Percentiles rank a stretch among this genome's conserved stretches.
Evolutionary conservation across 2,113 vertebrate genomes (phyloP).

Genomic region (Mixornis gularis): DNA sequence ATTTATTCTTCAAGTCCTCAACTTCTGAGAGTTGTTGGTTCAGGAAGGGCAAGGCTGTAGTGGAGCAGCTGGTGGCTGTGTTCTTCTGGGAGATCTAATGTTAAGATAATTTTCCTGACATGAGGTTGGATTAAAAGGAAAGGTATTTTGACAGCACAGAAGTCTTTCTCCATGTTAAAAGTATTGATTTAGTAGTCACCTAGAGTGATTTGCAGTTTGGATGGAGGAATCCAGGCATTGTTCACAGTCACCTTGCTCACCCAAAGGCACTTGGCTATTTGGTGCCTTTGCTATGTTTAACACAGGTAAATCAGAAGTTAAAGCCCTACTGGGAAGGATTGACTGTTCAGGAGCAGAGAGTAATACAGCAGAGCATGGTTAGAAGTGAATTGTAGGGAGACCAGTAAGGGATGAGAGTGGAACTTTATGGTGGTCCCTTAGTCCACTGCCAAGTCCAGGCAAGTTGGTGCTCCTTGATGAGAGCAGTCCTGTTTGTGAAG

Average conservation of each 20-base stretch:
- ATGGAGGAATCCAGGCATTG: background rate
- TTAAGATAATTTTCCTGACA: background rate
- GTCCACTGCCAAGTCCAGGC: background rate
- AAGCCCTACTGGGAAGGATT: background rate
- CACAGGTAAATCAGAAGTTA: background rate
- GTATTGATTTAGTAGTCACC: background rate
- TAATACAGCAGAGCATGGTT: background rate
- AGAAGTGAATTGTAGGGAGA: background rate
- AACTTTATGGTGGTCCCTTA: background rate
- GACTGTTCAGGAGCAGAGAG: background rate
- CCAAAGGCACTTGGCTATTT: background rate
- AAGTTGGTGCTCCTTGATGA: background rate
- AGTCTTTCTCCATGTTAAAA: background rate
- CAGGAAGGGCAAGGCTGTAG: background rate
- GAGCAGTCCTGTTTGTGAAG: background rate
- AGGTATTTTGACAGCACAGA: background rate
- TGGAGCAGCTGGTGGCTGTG: background rate
- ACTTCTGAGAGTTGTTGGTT: background rate
- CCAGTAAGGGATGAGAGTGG: background rate
- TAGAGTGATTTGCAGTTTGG: background rate
- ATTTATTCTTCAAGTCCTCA: background rate
- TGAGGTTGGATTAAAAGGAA: background rate
- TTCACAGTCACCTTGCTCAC: background rate
- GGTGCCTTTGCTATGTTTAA: background rate
- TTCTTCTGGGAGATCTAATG: background rate